Base-by-base conservation (phyloP, 2,888 invertebrate species). In the Norana najaformis region DNA sequence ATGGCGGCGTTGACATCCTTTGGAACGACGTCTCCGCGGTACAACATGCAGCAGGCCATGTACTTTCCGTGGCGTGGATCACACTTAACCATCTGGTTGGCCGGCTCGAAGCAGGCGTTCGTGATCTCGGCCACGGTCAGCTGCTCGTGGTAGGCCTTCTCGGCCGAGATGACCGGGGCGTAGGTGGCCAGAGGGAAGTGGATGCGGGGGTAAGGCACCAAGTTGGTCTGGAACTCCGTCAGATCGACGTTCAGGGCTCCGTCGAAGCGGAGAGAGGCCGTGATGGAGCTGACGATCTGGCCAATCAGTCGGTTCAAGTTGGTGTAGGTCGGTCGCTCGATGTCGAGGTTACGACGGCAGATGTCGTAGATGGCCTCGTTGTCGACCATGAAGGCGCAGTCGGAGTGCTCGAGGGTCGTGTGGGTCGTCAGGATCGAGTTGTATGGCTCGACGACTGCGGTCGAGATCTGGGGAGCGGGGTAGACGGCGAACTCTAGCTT, bases 11-110 rank as follows among this genome's bases (percentile, higher is more conserved):
- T 92, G 91, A 93, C 93, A 85, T 93, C 98, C 96, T 98, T 98
- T 91, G 98, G 98, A 14, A 98, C 98, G 91, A 98, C 98, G 95
- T 98, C 98, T 91, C 98, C 98, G 94, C 98, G 94, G 96, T 98
- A 98, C 96, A 98, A 96, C 97, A 98, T 97, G 95, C 98, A 98
- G 95, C 98, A 98, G 36, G 98, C 98, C 98, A 98, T 97, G 94
- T 97, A 97, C 90, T 93, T 93, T 88, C 93, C 93, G 88, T 92
- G 91, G 89, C 92, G 91, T 41, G 93, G 92, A 90, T 93, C 93
- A 88, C 93, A 93, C 90, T 93, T 93, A 35, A 94, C 94, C 94
- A 95, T 94, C 90, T 93, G 93, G 95, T 97, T 97, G 93, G 97
- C 97, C 93, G 97, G 95, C 96, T 98, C 69, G 96, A 97, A 91